Conservation (phyloP, 2,888 invertebrate genomes). For the Nephrotoma flavescens region DNA sequence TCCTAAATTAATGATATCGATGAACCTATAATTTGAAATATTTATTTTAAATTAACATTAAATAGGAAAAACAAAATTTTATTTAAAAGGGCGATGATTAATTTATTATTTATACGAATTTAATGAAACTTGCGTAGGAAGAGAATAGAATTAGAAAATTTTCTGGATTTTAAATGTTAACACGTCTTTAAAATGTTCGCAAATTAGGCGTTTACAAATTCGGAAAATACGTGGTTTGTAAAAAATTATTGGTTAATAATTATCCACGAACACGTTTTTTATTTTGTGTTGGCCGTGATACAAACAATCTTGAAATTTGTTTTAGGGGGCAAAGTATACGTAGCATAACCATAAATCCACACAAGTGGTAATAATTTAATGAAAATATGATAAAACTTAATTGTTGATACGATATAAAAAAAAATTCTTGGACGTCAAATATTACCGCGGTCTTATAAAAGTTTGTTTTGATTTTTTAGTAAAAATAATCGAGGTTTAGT, state of each 20-base stretch:
- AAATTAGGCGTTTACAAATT: not conserved
- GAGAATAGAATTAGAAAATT: not conserved
- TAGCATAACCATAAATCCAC: not conserved
- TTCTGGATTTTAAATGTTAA: not conserved
- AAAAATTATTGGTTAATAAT: too few relatives aligned
- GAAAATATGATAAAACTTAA: not conserved
- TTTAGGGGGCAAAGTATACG: not conserved
- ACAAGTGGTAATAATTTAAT: not conserved
- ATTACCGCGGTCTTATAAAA: too few relatives aligned
- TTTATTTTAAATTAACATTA: not conserved
- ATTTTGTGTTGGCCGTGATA: not conserved
- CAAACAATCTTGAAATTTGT: not conserved
- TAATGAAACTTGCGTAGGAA: not conserved
- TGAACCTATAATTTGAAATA: not conserved
- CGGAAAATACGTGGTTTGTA: not conserved
- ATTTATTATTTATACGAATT: not conserved
- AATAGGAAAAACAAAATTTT: not conserved
- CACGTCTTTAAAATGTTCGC: not conserved
- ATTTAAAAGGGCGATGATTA: not conserved
- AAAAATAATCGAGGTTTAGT: too few relatives aligned
- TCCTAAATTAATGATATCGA: not conserved
- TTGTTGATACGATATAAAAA: not conserved
- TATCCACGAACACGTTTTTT: not conserved
- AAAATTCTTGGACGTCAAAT: not conserved
- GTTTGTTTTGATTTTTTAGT: too few relatives aligned